Conservation (phyloP, 2,888 invertebrate species). For the Eueremaeus valkanovi region DNA sequence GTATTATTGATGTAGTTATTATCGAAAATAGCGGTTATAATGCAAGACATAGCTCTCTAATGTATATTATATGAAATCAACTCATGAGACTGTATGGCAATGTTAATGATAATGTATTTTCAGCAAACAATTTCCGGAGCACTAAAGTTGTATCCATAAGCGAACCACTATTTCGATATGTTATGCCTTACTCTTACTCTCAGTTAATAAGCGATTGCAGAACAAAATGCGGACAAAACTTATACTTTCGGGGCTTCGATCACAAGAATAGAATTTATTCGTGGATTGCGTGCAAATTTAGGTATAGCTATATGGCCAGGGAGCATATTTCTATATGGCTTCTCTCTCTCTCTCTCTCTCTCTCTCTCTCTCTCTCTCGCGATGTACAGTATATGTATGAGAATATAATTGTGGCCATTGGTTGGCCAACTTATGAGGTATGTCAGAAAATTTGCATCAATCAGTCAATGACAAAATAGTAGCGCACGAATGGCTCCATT, state of each 20-base stretch:
- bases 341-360: no score
- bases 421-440: no score
- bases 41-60: neutral
- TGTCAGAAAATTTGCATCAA: slow-evolving; percentile 14
- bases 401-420: no score
- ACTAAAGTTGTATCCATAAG: slow-evolving; percentile 8
- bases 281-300: slow-evolving; percentile 23
- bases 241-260: slow-evolving; percentile 15
- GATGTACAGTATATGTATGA: no score
- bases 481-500: slow-evolving; percentile 9
- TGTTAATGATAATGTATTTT: slow-evolving; percentile 34
- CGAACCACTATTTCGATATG: neutral
- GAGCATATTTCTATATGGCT: no score
- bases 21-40: slow-evolving; percentile 20
- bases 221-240: neutral
- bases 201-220: slow-evolving; percentile 15
- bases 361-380: no score
- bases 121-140: slow-evolving; percentile 31
- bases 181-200: slow-evolving; percentile 6
- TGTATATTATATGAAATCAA: neutral
- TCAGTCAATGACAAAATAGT: slow-evolving; percentile 15
- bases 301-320: slow-evolving; percentile 3
- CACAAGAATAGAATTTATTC: slow-evolving; percentile 12
- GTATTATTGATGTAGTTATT: slow-evolving; percentile 19
- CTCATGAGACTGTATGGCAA: neutral